Base-by-base conservation (phyloP, 2,888 invertebrate species). In the Erebia epiphron region DNA sequence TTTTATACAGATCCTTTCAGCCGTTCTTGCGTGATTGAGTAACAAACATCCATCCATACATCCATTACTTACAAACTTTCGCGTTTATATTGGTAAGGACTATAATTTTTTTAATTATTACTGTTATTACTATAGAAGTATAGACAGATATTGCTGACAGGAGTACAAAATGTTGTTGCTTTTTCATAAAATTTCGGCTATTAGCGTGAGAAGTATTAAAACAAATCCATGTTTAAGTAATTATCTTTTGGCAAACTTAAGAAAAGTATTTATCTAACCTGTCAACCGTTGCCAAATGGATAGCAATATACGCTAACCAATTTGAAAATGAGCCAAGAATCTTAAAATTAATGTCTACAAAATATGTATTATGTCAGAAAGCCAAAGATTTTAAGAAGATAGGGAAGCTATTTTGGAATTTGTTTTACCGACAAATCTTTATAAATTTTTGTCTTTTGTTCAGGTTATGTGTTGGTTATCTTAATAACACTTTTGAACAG, bases 271-370 rank as follows among this genome's bases (percentile, higher is more conserved):
- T 70, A 57, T 70, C 70, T 70, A 71, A 72, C 70, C 67, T 72
- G 69, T 70, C 70, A 72, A 68, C 67, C 56, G 43, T 65, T 75
- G 76, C 76, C 76, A 76, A 76, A 76, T 73, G 67, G 73, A 64
- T 67, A 71, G 72, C 72, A 69, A 72, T 72, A 72, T 69, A 64
- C 68, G 71, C 68, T 68, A 72, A 73, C 68, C 71, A 70, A 76
- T 75, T 75, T 75, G 74, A 75, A 66, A 60, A 62, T 60, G 50
- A 43, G 73, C 74, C 74, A 75, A 71, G 65, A 71, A 49, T 69
- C 52, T 63, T 35, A 21, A 73, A 52, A 68, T 70, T 57, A 61
- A 68, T 72, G 64, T 61, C 66, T 46, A 60, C 54, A 66, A 63
- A 61, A 43, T 43, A 61, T 16, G 18, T 61, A 61, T 64, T 41